Conservation (phyloP, 2,888 invertebrate species). For the Clepsis dumicolana region DNA sequence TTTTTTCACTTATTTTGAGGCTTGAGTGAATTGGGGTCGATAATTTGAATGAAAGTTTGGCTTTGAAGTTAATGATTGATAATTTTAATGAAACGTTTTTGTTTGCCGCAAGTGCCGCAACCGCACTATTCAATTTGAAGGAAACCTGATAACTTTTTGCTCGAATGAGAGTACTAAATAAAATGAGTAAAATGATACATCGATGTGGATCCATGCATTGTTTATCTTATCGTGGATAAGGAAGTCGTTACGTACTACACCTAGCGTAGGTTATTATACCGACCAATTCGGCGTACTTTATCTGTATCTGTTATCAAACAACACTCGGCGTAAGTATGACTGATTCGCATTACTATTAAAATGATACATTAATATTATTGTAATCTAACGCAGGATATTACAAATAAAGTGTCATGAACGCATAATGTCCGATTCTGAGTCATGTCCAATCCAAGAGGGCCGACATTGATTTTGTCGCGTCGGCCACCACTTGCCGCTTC, state of each 20-base stretch:
- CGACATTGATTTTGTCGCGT: slow-evolving; percentile 24
- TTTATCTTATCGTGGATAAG: slow-evolving; percentile 33
- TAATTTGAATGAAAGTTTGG: slow-evolving; percentile 11
- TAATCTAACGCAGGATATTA: slow-evolving; percentile 35
- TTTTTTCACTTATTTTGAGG: slow-evolving; percentile 28
- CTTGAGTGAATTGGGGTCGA: slow-evolving; percentile 11
- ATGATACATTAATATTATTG: slow-evolving; percentile 33
- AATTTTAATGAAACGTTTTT: neutral
- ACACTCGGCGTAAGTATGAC: slow-evolving; percentile 7
- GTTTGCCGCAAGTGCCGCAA: slow-evolving; percentile 10
- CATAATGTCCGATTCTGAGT: slow-evolving; percentile 16
- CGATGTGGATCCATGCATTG: neutral
- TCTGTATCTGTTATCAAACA: slow-evolving; percentile 30
- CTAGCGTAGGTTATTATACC: slow-evolving; percentile 22
- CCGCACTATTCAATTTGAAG: slow-evolving; percentile 23
- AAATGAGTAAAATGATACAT: slow-evolving; percentile 4
- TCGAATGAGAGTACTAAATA: neutral
- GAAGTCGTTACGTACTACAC: slow-evolving; percentile 16
- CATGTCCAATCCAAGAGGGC: slow-evolving; percentile 9
- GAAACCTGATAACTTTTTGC: neutral
- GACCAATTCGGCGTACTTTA: slow-evolving; percentile 33
- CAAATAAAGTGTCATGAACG: slow-evolving; percentile 24
- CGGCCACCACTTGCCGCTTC: slow-evolving; percentile 24
- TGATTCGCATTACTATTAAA: slow-evolving; percentile 18
- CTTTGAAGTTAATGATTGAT: neutral